These are phyloP conservation scores for Agapornis canus DNA, from an alignment of 2,797 vertebrate genomes.

Conservation along the genomic window DNA sequence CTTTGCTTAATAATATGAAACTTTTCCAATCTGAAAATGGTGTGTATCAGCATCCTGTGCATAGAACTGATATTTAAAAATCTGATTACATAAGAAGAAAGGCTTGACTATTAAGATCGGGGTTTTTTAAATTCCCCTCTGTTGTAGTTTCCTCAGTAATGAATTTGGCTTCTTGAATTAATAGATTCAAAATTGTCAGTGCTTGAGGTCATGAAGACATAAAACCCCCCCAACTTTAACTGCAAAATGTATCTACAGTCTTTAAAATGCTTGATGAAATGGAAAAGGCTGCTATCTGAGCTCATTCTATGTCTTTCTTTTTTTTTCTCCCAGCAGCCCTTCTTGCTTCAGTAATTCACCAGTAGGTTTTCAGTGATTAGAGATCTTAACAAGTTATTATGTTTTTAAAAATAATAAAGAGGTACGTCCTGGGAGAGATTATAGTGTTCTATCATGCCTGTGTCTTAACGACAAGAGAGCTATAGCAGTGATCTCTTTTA, in stretches of 20 bases:
- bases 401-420: slow-evolving; percentile 12
- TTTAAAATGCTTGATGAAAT: not conserved
- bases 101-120: not conserved
- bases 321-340: not conserved
- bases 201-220: slow-evolving; percentile 23
- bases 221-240: not conserved
- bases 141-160: not conserved
- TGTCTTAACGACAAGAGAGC: slow-evolving; percentile 53
- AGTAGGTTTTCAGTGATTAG: slow-evolving; percentile 78
- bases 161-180: slow-evolving; percentile 47
- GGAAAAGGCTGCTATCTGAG: not conserved
- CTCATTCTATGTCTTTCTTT: not conserved
- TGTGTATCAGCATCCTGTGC: slow-evolving; percentile 10
- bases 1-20: slow-evolving; percentile 63
- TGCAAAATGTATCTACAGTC: not conserved
- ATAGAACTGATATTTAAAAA: slow-evolving; percentile 2
- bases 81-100: slow-evolving; percentile 13
- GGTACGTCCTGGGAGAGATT: slow-evolving; percentile 10
- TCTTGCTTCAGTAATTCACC: slow-evolving; percentile 79
- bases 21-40: slow-evolving; percentile 63
- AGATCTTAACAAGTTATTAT: not conserved
- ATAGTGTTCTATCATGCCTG: slow-evolving; percentile 66
- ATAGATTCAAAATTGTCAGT: slow-evolving; percentile 17
- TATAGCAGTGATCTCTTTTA: slow-evolving; percentile 1
- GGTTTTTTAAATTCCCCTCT: not conserved